Conservation (phyloP, 1,140 invertebrate species). For the Calephelis nemesis region DNA sequence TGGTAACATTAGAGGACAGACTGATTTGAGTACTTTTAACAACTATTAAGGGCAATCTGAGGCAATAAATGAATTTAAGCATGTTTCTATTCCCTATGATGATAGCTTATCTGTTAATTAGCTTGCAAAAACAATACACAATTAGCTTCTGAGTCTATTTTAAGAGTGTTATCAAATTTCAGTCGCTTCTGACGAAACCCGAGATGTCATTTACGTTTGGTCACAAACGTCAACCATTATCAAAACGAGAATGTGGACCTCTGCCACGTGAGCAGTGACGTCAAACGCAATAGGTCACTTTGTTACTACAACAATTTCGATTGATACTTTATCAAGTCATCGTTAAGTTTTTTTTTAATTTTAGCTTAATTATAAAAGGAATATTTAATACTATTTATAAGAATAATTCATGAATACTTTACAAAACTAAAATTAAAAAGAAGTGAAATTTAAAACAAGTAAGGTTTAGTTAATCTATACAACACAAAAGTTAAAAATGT, state of each 20-base stretch:
- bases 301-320: slow-evolving; percentile 4
- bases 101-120: not conserved
- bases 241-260: not conserved
- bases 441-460: too few species aligned
- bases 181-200: slow-evolving; percentile 6
- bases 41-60: too few species aligned
- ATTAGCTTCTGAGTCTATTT: not conserved
- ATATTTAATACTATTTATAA: too few species aligned
- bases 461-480: too few species aligned
- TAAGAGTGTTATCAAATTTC: slow-evolving; percentile 2
- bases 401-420: too few species aligned
- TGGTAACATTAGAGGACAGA: too few species aligned
- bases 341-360: not conserved
- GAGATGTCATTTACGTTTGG: slow-evolving; percentile 5
- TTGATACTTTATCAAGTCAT: not conserved
- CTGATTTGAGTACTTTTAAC: too few species aligned
- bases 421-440: too few species aligned
- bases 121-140: not conserved
- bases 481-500: too few species aligned
- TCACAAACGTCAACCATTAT: slow-evolving; percentile 10
- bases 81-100: too few species aligned
- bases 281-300: slow-evolving; percentile 1
- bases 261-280: not conserved
- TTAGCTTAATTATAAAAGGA: too few species aligned
- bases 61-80: too few species aligned